Evolutionary conservation across 1,140 invertebrate genomes (phyloP).

Genomic region (Heliconius hermathena): DNA sequence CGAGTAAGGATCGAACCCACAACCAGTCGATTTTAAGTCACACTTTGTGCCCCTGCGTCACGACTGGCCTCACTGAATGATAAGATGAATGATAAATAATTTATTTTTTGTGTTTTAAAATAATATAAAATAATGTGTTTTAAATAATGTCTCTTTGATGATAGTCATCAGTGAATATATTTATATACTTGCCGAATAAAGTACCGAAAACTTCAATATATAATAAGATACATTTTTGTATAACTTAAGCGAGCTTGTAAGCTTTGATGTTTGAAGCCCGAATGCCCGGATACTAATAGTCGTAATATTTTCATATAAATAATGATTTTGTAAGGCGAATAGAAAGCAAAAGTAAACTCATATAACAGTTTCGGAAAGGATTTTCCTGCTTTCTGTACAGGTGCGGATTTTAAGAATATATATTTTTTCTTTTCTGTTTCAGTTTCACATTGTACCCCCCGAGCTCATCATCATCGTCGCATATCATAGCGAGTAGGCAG

Average conservation of each 20-base stretch:
- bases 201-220: background rate
- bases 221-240: background rate
- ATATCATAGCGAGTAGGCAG: too few species aligned
- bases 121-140: too few species aligned
- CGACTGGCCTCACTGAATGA: too few species aligned
- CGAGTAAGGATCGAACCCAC: too few species aligned
- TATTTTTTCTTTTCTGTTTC: background rate
- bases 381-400: background rate
- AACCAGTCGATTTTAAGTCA: too few species aligned
- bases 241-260: background rate
- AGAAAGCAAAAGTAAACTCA: background rate
- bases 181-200: background rate
- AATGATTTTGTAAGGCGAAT: background rate
- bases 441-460: too few species aligned
- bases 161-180: too few species aligned
- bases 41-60: too few species aligned
- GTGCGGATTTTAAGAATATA: background rate
- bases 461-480: too few species aligned
- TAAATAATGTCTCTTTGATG: too few species aligned
- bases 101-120: too few species aligned
- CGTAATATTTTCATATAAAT: background rate
- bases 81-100: too few species aligned
- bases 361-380: background rate
- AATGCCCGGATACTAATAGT: background rate
- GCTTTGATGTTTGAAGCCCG: background rate